phyloP scores from a whole-genome alignment of 2,797 vertebrate species.

The Anomalospiza imberbis region DNA sequence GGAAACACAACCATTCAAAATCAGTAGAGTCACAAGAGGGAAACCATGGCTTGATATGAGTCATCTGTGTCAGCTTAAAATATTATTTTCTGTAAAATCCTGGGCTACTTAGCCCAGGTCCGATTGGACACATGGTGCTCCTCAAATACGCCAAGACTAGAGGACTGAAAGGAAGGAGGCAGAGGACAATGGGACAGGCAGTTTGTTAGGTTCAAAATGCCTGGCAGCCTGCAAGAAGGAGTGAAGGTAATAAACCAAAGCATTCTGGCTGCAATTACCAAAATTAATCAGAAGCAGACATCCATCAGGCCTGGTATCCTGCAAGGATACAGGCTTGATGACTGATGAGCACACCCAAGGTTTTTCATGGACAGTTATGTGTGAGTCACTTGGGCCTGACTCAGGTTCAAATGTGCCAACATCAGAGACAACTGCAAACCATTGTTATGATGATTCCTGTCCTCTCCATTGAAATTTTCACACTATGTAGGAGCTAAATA shows the following conservation, averaged over 20 bases:
- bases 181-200: neutral
- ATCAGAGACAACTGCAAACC: neutral
- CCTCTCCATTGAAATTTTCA: neutral
- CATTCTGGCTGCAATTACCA: neutral
- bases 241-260: neutral
- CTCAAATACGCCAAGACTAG: neutral
- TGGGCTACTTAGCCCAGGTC: neutral
- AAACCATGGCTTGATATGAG: neutral
- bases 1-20: neutral
- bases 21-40: neutral
- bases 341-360: neutral
- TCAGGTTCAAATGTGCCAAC: rapidly evolving
- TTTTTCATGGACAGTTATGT: neutral
- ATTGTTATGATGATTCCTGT: neutral
- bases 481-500: neutral
- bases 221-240: neutral
- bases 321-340: neutral
- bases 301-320: rapidly evolving
- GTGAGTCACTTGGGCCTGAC: neutral
- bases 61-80: rapidly evolving
- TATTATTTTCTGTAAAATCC: neutral
- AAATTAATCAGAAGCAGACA: neutral
- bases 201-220: neutral
- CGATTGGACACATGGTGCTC: neutral
- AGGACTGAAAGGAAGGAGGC: neutral